These are phyloP conservation scores for Pantherophis guttatus DNA, from an alignment of 2,113 vertebrate genomes.

Conservation along the genomic window DNA sequence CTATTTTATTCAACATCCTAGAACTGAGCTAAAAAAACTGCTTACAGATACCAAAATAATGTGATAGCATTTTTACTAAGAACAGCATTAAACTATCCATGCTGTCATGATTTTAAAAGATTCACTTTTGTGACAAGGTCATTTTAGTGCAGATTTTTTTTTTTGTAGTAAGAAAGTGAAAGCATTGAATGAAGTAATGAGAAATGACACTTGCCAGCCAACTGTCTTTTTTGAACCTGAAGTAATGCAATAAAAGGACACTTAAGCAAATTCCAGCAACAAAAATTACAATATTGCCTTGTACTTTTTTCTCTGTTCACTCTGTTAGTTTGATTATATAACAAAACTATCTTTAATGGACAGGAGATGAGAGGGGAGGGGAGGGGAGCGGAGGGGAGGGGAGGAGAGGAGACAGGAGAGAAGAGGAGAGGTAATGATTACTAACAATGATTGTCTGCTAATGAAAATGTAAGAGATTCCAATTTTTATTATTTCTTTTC, in stretches of 20 bases:
- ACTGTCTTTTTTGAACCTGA: slow-evolving; percentile 9
- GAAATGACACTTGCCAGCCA: background rate
- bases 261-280: background rate
- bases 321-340: slow-evolving; percentile 11
- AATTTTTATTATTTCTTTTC: slow-evolving; percentile 4
- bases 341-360: background rate
- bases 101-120: slow-evolving; percentile 27
- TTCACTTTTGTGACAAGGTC: slow-evolving; percentile 10
- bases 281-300: slow-evolving; percentile 14
- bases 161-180: slow-evolving; percentile 14
- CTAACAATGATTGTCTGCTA: slow-evolving; percentile 17
- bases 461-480: slow-evolving; percentile 10
- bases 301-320: slow-evolving; percentile 13
- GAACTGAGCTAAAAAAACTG: background rate
- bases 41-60: background rate
- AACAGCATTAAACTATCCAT: slow-evolving; percentile 30
- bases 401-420: too few species aligned
- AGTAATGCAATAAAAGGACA: background rate
- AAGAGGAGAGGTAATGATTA: background rate
- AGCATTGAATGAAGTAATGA: slow-evolving; percentile 6
- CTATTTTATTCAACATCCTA: background rate
- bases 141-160: slow-evolving; percentile 22
- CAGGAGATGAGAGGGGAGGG: background rate
- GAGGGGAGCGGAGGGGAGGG: background rate
- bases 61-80: slow-evolving; percentile 15